phyloP scores from a whole-genome alignment of 1,140 invertebrate genomes.

The Anoplophora glabripennis region DNA sequence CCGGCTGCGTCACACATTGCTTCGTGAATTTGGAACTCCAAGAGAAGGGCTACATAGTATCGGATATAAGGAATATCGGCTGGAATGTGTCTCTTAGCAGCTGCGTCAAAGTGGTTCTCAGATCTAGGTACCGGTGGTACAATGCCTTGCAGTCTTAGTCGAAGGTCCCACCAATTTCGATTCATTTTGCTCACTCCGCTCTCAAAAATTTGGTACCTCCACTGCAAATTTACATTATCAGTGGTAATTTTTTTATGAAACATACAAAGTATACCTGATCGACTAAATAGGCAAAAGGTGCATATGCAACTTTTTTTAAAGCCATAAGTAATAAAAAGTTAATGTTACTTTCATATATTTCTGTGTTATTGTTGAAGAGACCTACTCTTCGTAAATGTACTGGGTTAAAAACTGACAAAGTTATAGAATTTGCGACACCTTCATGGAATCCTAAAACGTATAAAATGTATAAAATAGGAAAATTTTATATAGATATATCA shows the following conservation, averaged over 20 bases:
- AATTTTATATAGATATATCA: conserved; percentile 14
- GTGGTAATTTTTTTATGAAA: background rate
- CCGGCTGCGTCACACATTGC: conserved; percentile 71
- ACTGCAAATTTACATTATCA: conserved; percentile 51
- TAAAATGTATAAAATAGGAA: no score
- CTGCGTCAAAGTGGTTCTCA: conserved; percentile 77
- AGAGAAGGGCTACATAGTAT: conserved; percentile 78
- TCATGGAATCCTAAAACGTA: conserved; percentile 74
- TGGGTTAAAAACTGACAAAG: conserved; percentile 70
- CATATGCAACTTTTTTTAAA: conserved; percentile 77
- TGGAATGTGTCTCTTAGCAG: conserved; percentile 77
- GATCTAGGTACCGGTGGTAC: conserved; percentile 66
- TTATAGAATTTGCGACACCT: conserved; percentile 83
- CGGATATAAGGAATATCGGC: conserved; percentile 73
- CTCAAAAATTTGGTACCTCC: conserved; percentile 74
- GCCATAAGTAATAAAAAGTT: conserved; percentile 81
- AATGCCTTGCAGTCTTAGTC: conserved; percentile 69
- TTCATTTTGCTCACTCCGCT: conserved; percentile 75
- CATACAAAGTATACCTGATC: conserved; percentile 59
- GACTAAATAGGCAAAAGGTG: conserved; percentile 73
- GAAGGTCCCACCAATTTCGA: conserved; percentile 75
- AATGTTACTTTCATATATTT: conserved; percentile 68
- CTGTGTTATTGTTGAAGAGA: conserved; percentile 65
- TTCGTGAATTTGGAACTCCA: conserved; percentile 87
- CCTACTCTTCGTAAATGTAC: conserved; percentile 72